These are phyloP conservation scores for Mimachlamys varia DNA, from an alignment of 2,888 invertebrate genomes.

Conservation along the genomic window DNA sequence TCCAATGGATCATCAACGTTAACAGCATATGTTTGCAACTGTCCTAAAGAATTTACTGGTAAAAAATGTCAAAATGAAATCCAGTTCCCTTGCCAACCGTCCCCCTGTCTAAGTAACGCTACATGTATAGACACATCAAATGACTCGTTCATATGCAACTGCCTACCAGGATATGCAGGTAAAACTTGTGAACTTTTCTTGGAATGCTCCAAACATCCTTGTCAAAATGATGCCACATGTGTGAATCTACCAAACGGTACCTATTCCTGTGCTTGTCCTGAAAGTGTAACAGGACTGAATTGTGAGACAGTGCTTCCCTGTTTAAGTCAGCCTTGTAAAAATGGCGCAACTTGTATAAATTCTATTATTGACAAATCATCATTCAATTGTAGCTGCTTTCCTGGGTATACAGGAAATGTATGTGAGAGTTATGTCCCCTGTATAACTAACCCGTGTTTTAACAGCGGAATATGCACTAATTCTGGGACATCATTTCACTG, in stretches of 20 bases:
- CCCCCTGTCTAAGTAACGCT: constrained; percentile 56
- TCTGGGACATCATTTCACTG: background rate
- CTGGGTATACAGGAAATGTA: background rate
- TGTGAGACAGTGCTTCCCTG: constrained; percentile 2
- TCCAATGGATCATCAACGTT: background rate
- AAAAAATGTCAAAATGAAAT: constrained; percentile 42
- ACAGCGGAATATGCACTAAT: background rate
- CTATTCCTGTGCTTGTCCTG: constrained; percentile 57
- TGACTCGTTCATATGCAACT: background rate
- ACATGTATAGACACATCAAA: constrained; percentile 52
- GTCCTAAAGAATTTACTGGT: constrained; percentile 40
- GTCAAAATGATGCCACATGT: constrained; percentile 62
- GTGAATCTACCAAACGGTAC: constrained; percentile 49
- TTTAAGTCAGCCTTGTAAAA: background rate
- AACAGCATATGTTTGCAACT: constrained; percentile 17
- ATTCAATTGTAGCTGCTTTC: background rate
- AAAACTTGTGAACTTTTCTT: constrained; percentile 58
- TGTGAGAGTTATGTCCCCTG: constrained; percentile 31
- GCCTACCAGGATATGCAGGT: constrained; percentile 51
- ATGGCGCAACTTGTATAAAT: constrained; percentile 21
- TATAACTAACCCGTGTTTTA: background rate
- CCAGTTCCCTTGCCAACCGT: constrained; percentile 48
- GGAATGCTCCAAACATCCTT: constrained; percentile 62
- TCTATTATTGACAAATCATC: background rate
- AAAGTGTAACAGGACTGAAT: constrained; percentile 57